These are phyloP conservation scores for Hippolais icterina DNA, from an alignment of 2,113 vertebrate genomes.

Conservation along the genomic window DNA sequence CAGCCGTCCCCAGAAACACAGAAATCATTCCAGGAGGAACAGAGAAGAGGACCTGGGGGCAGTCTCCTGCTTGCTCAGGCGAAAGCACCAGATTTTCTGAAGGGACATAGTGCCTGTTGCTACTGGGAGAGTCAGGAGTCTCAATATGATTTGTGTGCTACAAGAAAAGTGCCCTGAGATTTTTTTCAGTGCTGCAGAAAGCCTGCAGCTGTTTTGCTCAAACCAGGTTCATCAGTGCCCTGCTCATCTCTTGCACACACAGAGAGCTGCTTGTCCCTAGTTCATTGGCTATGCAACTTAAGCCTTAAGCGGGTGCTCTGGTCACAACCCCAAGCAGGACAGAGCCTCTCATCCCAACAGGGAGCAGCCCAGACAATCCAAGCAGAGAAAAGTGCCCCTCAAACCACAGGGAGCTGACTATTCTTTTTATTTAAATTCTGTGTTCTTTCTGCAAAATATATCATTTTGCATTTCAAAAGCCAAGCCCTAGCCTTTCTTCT, in stretches of 20 bases:
- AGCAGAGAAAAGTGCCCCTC: not conserved
- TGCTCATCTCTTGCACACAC: not conserved
- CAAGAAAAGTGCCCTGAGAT: not conserved
- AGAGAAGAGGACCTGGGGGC: not conserved
- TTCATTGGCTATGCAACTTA: not conserved
- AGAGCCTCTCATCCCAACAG: not conserved
- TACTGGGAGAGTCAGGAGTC: not conserved
- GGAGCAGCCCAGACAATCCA: not conserved
- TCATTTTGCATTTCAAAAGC: conserved; percentile 8
- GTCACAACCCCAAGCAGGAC: not conserved
- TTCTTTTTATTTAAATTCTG: conserved; percentile 6
- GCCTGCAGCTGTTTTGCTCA: not conserved
- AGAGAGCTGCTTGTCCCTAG: not conserved
- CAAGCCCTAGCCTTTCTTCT: not conserved
- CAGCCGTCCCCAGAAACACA: not conserved
- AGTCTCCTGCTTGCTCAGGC: not conserved
- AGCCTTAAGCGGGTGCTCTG: not conserved
- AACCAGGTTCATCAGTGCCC: not conserved
- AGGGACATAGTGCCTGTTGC: not conserved
- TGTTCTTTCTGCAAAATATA: not conserved
- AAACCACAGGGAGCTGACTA: not conserved
- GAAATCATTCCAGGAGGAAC: not conserved
- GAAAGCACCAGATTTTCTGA: not conserved
- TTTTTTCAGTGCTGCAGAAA: not conserved
- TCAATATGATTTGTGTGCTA: not conserved